Conservation (phyloP, 2,797 vertebrate genomes). For the Sebastiscus albofasciatus region DNA sequence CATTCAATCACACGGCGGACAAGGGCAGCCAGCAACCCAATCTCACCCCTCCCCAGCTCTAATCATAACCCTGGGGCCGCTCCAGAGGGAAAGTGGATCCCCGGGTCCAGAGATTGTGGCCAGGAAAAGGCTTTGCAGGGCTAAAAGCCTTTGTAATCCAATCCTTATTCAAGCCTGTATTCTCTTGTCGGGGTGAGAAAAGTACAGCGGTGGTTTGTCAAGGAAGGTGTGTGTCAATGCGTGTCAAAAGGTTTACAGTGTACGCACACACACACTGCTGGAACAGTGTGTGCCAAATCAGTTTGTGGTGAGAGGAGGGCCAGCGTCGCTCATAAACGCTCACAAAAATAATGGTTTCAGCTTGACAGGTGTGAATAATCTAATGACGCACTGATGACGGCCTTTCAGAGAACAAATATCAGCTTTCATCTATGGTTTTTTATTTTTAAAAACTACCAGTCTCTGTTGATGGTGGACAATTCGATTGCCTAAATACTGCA, state of each 20-base stretch:
- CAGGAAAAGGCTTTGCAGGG: constrained; percentile 61
- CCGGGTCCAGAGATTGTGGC: constrained; percentile 57
- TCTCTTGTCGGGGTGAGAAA: constrained; percentile 72
- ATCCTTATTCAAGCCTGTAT: constrained; percentile 64
- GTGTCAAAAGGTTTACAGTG: constrained; percentile 54
- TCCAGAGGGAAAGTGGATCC: constrained; percentile 73
- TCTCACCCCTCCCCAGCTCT: constrained; percentile 54
- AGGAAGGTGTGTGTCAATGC: constrained; percentile 53
- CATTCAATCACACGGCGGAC: constrained; percentile 68
- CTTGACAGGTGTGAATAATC: constrained; percentile 56
- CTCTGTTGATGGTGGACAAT: neutral
- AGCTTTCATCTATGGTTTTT: constrained; percentile 24
- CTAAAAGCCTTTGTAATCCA: constrained; percentile 80
- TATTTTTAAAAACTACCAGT: neutral
- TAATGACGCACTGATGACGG: constrained; percentile 24
- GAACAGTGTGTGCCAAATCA: constrained; percentile 29
- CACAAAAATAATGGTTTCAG: constrained; percentile 30
- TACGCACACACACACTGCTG: constrained; percentile 6
- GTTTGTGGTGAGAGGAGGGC: constrained; percentile 34
- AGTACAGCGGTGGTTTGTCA: constrained; percentile 68
- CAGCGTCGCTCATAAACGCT: constrained; percentile 8
- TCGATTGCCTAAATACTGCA: neutral
- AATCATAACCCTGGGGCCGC: constrained; percentile 73
- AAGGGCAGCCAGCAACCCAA: constrained; percentile 69
- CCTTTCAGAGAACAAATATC: constrained; percentile 31